A percentile compares a stretch with the other conserved stretches of the same genome.
phyloP scores from a whole-genome alignment of 92 coral and sea anemone species.

The Heliopora coerulea region DNA sequence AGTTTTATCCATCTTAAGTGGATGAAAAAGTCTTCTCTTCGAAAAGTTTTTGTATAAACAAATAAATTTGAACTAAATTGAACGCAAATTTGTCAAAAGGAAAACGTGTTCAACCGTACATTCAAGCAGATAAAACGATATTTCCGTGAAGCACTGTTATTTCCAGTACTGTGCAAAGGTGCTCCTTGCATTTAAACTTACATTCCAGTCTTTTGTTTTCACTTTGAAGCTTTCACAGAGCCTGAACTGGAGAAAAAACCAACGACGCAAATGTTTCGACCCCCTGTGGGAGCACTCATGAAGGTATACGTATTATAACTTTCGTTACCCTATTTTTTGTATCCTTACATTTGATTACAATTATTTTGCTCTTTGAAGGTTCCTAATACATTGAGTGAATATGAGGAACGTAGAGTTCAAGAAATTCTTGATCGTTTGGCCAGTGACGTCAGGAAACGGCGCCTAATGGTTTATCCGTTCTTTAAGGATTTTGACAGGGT shows the following conservation, averaged over 20 bases:
- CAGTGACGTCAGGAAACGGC: conserved; percentile 85
- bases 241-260: conserved; percentile 97
- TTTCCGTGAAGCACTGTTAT: no score
- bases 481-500: conserved; percentile 98
- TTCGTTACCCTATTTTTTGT: no score
- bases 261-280: conserved; percentile 74
- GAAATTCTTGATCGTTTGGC: conserved; percentile 74
- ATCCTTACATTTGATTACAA: no score
- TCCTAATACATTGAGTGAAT: conserved; percentile 75
- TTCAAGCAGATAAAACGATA: no score
- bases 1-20: no score
- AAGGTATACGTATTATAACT: conserved; percentile 73
- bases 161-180: no score
- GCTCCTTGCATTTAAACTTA: no score
- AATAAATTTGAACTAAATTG: no score
- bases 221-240: conserved; percentile 72
- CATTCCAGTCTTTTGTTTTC: not conserved
- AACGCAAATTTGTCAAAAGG: no score
- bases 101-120: no score
- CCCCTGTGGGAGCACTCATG: conserved; percentile 84
- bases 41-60: no score
- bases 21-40: no score
- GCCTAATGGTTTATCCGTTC: conserved; percentile 96
- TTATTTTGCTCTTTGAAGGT: conserved; percentile 60
- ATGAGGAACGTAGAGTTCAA: conserved; percentile 71